Conservation (phyloP, 1,140 invertebrate genomes). For the Procambarus clarkii region DNA sequence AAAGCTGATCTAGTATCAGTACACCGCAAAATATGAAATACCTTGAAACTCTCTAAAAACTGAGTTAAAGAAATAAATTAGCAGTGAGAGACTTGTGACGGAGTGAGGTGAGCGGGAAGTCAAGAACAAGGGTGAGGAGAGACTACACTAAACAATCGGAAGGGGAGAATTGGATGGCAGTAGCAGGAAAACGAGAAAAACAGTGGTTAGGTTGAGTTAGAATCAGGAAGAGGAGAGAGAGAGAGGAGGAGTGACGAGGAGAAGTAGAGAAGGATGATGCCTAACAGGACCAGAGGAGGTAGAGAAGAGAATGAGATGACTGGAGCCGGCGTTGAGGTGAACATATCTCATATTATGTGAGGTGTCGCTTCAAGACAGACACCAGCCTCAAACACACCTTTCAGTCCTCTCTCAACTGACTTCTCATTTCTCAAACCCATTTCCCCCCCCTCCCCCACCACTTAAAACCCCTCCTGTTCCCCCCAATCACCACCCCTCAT, state of each 20-base stretch:
- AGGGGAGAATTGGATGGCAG: too few species aligned
- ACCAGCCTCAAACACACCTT: constrained; percentile 26
- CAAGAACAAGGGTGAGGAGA: too few species aligned
- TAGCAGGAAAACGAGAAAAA: background rate
- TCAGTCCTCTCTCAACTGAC: constrained; percentile 23
- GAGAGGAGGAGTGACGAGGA: background rate
- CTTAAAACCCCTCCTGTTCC: background rate
- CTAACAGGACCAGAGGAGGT: background rate
- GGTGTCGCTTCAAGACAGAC: constrained; percentile 51
- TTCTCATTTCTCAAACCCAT: constrained; percentile 40
- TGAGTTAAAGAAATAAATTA: too few species aligned
- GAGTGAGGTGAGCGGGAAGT: too few species aligned
- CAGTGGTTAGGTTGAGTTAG: background rate
- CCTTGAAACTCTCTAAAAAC: too few species aligned
- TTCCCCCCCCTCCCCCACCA: background rate
- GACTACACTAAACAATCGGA: too few species aligned
- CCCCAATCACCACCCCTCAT: constrained; percentile 1
- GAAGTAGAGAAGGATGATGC: background rate
- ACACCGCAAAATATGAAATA: too few species aligned
- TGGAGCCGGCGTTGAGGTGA: background rate
- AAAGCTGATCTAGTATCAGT: too few species aligned
- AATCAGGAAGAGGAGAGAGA: background rate
- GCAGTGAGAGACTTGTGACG: too few species aligned
- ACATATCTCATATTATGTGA: constrained; percentile 49
- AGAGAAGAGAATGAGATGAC: background rate